Percentiles rank a stretch among this genome's conserved stretches.
phyloP scores from a whole-genome alignment of 2,113 vertebrate species.

The Benitochromis conjunctus region DNA sequence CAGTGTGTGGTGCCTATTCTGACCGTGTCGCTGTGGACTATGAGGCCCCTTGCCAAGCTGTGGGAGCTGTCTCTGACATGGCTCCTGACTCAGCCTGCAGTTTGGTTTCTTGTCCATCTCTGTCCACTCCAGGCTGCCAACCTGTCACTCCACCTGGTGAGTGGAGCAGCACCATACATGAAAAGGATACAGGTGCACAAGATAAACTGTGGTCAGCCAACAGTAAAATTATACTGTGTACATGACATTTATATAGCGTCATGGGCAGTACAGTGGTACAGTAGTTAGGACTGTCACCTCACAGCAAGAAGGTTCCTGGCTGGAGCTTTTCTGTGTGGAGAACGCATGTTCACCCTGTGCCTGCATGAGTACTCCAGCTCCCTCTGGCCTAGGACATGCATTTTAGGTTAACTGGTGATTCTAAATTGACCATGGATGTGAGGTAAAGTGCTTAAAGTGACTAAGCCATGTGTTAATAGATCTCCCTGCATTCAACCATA shows the following conservation, averaged over 20 bases:
- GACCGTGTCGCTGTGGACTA: slow-evolving; percentile 90
- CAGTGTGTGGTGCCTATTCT: slow-evolving; percentile 85
- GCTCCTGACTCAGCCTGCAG: slow-evolving; percentile 78
- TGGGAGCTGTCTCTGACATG: slow-evolving; percentile 77
- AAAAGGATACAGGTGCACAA: neutral
- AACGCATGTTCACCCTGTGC: neutral
- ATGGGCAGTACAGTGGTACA: neutral
- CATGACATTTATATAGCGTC: neutral
- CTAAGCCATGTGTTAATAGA: too few relatives aligned
- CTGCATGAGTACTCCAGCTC: neutral
- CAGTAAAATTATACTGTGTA: neutral
- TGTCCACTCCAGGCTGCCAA: slow-evolving; percentile 75
- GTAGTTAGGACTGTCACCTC: neutral
- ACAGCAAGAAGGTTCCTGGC: neutral
- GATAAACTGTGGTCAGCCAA: neutral
- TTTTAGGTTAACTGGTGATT: neutral
- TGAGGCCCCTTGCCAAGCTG: slow-evolving; percentile 80
- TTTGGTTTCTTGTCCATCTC: slow-evolving; percentile 78
- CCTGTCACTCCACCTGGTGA: slow-evolving; percentile 86
- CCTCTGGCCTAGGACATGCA: neutral
- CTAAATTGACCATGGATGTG: neutral
- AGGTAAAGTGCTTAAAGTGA: neutral
- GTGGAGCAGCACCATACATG: neutral
- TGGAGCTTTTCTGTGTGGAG: neutral
- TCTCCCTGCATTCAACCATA: too few relatives aligned